These are phyloP conservation scores for Parnassius mnemosyne DNA, from an alignment of 2,888 invertebrate species.

Conservation along the genomic window DNA sequence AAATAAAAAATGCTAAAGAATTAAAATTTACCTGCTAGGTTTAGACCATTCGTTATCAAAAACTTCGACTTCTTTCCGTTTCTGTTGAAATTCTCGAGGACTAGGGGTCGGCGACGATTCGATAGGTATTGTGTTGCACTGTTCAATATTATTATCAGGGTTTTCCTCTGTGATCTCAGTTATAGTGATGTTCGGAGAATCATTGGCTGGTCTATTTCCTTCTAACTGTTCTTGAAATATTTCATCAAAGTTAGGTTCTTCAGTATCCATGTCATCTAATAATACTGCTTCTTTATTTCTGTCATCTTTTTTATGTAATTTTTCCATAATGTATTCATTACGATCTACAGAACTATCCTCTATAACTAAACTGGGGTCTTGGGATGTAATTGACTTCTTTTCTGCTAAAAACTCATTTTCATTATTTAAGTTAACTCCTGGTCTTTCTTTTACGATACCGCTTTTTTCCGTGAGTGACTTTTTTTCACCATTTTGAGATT, in stretches of 20 bases:
- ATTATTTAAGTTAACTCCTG: slow-evolving; percentile 55
- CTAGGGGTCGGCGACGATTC: slow-evolving; percentile 71
- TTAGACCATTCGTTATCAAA: slow-evolving; percentile 69
- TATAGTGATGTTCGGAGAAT: slow-evolving; percentile 73
- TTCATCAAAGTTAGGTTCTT: slow-evolving; percentile 70
- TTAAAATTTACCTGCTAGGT: slow-evolving; percentile 68
- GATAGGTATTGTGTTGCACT: slow-evolving; percentile 55
- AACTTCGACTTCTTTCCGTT: slow-evolving; percentile 50
- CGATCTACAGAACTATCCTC: slow-evolving; percentile 61
- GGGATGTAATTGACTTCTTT: slow-evolving; percentile 69
- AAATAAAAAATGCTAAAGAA: slow-evolving; percentile 24
- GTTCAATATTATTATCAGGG: slow-evolving; percentile 48
- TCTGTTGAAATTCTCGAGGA: slow-evolving; percentile 50
- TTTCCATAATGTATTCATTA: slow-evolving; percentile 71
- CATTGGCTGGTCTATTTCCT: slow-evolving; percentile 54
- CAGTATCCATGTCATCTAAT: slow-evolving; percentile 63
- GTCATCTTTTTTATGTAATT: slow-evolving; percentile 59
- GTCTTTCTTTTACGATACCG: slow-evolving; percentile 50
- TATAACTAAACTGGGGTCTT: slow-evolving; percentile 70
- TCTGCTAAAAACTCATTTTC: slow-evolving; percentile 72
- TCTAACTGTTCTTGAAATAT: slow-evolving; percentile 68
- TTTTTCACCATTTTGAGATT: slow-evolving; percentile 58
- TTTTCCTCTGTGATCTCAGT: slow-evolving; percentile 74
- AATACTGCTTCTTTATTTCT: slow-evolving; percentile 60
- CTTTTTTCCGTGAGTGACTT: slow-evolving; percentile 58